Evolutionary conservation across 2,888 invertebrate genomes (phyloP).

Genomic region (Lochmaea capreae): DNA sequence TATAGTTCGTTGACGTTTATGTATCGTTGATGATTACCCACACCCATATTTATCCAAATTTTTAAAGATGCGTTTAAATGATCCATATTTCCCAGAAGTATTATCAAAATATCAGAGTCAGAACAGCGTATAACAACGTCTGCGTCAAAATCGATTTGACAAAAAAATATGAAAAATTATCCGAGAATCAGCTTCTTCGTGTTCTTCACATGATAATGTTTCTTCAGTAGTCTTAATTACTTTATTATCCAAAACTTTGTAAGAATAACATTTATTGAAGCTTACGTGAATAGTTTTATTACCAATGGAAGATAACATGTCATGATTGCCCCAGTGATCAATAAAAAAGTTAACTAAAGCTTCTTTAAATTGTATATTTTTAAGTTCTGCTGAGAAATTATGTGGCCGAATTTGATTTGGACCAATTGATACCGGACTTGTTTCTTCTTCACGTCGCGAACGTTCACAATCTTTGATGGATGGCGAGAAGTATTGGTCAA

Average conservation of each 20-base stretch:
- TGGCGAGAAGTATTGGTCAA: not conserved
- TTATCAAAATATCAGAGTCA: too few relatives aligned
- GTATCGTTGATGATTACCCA: too few relatives aligned
- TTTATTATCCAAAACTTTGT: conserved; percentile 25
- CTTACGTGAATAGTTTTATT: conserved; percentile 40
- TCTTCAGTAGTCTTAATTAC: conserved; percentile 17
- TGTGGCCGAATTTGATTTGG: not conserved
- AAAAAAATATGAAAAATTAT: conserved; percentile 36
- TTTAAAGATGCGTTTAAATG: too few relatives aligned
- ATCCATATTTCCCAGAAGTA: too few relatives aligned
- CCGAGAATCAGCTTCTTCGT: conserved; percentile 38
- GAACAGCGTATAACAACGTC: too few relatives aligned
- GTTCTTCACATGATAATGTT: conserved; percentile 21
- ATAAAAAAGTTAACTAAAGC: conserved; percentile 39
- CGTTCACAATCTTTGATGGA: conserved; percentile 2
- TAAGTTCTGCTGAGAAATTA: conserved; percentile 27
- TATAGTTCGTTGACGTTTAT: too few relatives aligned
- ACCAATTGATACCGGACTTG: not conserved
- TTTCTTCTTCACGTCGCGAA: not conserved
- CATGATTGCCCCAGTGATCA: conserved; percentile 35
- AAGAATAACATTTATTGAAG: conserved; percentile 38
- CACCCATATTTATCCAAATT: too few relatives aligned
- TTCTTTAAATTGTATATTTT: conserved; percentile 39
- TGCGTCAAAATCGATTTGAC: conserved; percentile 33
- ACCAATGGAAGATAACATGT: conserved; percentile 35